A percentile compares a stretch with the other conserved stretches of the same genome.
phyloP scores from a whole-genome alignment of 30 jellyfish, hydroid and myxozoan genomes.

The Cassiopea xamachana region DNA sequence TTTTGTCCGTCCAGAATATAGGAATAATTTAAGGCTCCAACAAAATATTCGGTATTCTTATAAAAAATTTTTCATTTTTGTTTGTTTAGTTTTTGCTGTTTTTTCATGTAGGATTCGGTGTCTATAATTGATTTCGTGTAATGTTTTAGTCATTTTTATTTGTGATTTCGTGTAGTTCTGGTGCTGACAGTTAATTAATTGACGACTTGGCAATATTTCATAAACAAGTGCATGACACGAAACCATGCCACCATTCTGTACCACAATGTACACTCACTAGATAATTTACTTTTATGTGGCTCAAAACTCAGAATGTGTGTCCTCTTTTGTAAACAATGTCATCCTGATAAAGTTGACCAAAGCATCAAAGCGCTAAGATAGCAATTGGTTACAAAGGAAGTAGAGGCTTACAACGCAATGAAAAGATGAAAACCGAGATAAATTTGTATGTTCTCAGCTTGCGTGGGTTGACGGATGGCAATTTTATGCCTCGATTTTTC shows the following conservation, averaged over 20 bases:
- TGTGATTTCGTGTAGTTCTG: no score
- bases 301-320: slow-evolving; percentile 64
- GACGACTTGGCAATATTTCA: neutral
- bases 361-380: slow-evolving; percentile 6
- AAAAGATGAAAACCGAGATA: slow-evolving; percentile 38
- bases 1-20: no score
- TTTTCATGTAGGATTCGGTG: no score
- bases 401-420: neutral
- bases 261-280: slow-evolving; percentile 39
- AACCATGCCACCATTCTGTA: neutral
- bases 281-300: neutral
- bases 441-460: neutral
- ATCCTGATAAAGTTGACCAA: slow-evolving; percentile 14
- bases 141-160: no score
- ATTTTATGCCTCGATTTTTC: neutral
- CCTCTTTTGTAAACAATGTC: neutral
- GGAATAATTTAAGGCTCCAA: no score
- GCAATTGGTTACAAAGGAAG: neutral
- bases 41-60: no score
- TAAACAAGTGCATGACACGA: neutral
- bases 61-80: no score
- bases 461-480: neutral
- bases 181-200: no score
- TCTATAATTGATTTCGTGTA: no score
- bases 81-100: no score